A percentile compares a stretch with the other conserved stretches of the same genome.
These are phyloP conservation scores for Tetramorium alpestre DNA, from an alignment of 1,140 invertebrate genomes.

Conservation along the genomic window DNA sequence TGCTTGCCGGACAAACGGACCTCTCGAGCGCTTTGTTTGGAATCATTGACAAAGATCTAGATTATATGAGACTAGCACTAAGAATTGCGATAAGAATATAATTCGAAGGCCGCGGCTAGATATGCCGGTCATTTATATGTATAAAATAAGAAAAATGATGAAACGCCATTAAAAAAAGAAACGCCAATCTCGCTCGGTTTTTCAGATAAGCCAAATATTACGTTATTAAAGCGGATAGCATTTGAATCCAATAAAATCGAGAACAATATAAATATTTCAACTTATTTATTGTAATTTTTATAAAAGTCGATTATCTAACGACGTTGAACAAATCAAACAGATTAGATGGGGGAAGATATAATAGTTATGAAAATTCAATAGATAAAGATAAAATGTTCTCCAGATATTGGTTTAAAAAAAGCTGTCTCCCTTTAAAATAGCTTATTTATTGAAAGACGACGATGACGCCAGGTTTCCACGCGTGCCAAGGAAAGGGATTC, in stretches of 20 bases:
- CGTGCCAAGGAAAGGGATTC: slow-evolving; percentile 44
- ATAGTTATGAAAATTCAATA: neutral
- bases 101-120: slow-evolving; percentile 63
- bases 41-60: slow-evolving; percentile 78
- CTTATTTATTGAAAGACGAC: neutral
- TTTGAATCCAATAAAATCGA: neutral
- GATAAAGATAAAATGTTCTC: neutral
- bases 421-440: neutral
- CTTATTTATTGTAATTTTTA: neutral
- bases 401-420: neutral
- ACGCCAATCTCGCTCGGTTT: neutral
- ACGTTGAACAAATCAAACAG: neutral
- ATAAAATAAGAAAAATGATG: slow-evolving; percentile 45
- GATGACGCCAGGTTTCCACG: neutral
- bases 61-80: slow-evolving; percentile 64
- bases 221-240: neutral
- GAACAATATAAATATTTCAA: neutral
- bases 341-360: neutral
- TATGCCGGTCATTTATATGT: neutral
- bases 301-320: neutral
- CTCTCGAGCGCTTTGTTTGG: slow-evolving; percentile 76
- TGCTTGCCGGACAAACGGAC: slow-evolving; percentile 71
- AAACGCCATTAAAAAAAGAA: neutral
- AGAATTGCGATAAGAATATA: slow-evolving; percentile 70
- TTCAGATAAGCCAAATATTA: neutral